phyloP scores from a whole-genome alignment of 2,888 invertebrate genomes.

The Luperina testacea region DNA sequence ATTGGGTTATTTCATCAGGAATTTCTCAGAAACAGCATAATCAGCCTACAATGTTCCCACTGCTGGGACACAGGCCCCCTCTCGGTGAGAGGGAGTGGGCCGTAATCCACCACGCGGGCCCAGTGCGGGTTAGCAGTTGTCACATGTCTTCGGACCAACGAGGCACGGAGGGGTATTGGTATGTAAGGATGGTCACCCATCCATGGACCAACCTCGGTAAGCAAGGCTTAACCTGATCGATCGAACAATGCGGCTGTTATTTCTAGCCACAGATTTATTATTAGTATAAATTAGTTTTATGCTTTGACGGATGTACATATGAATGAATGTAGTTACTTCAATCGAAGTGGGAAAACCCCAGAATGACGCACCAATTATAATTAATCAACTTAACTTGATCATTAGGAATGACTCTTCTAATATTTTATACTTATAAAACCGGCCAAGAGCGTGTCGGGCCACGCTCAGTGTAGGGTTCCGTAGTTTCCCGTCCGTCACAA shows the following conservation, averaged over 20 bases:
- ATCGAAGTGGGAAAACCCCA: slow-evolving; percentile 25
- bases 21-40: too few relatives aligned
- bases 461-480: too few relatives aligned
- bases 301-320: not conserved
- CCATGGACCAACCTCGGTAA: not conserved
- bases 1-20: too few relatives aligned
- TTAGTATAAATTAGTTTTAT: not conserved
- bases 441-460: too few relatives aligned
- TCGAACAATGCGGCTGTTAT: too few relatives aligned
- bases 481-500: too few relatives aligned
- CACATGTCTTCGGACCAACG: not conserved
- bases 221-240: not conserved
- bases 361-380: slow-evolving; percentile 37
- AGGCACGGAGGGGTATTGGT: not conserved
- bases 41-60: too few relatives aligned
- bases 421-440: slow-evolving; percentile 13
- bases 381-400: slow-evolving; percentile 42
- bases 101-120: too few relatives aligned
- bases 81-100: too few relatives aligned
- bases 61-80: too few relatives aligned
- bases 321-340: not conserved
- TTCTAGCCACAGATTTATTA: not conserved
- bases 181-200: not conserved
- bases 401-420: slow-evolving; percentile 25
- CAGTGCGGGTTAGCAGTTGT: too few relatives aligned